Conservation (phyloP, 2,797 vertebrate species). For the Iguana delicatissima region DNA sequence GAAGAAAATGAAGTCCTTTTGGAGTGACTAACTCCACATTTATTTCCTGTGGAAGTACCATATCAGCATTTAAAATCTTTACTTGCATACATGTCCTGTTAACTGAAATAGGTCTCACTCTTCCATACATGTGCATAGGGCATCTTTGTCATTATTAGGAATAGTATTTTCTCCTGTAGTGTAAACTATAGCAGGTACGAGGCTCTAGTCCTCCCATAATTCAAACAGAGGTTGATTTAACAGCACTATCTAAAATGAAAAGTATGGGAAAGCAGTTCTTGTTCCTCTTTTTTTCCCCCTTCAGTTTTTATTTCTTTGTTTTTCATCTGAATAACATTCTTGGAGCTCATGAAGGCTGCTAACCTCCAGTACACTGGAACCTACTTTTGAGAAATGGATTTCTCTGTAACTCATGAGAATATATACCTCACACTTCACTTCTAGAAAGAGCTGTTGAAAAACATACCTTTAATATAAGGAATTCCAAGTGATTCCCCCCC, state of each 20-base stretch:
- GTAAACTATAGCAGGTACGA: too few relatives aligned
- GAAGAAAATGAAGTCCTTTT: too few relatives aligned
- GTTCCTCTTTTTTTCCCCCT: not conserved
- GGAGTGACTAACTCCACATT: too few relatives aligned
- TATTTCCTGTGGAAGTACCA: too few relatives aligned
- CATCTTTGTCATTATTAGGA: too few relatives aligned
- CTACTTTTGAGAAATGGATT: not conserved
- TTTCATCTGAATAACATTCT: not conserved
- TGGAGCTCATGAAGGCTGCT: not conserved
- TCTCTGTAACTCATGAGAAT: not conserved
- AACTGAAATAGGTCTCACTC: too few relatives aligned
- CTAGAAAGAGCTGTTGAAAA: not conserved
- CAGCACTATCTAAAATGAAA: not conserved
- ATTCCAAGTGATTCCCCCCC: not conserved
- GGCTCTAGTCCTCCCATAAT: not conserved
- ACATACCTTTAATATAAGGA: not conserved
- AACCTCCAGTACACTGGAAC: not conserved
- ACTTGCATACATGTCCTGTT: too few relatives aligned
- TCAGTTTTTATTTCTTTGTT: not conserved
- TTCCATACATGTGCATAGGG: too few relatives aligned
- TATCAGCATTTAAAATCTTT: too few relatives aligned
- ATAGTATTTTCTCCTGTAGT: too few relatives aligned
- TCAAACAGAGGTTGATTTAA: not conserved
- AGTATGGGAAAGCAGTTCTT: not conserved
- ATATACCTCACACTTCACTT: not conserved